Evolutionary conservation across 1,140 invertebrate species (phyloP), one percentile per base, ranked within the genome.

Genomic region (Trichoplusia ni): DNA sequence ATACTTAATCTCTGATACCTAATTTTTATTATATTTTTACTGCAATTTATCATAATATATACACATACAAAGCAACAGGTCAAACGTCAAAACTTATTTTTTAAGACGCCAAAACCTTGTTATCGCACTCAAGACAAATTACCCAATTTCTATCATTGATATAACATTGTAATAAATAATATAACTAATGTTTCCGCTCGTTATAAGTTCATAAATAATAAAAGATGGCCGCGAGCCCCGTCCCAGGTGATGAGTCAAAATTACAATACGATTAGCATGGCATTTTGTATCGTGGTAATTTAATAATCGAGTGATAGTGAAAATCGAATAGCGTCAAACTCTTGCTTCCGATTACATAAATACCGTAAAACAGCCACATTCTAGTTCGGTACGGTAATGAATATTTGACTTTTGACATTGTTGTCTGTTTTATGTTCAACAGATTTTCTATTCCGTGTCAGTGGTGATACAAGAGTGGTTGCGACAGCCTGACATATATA

Each of bases 331-430:
- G 16, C 9, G 25, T n/a, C 23, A 25, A 40, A 35, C 35, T 33
- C 64, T n/a, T 3, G 53, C 29, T 70, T 70, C 63, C 46, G 44
- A 71, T 75, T 75, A 65, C 51, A 66, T 69, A 75, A 71, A 58
- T 18, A 27, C 29, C 25, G 13, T 61, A 69, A n/a, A n/a, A 69
- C 49, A 61, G 47, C 59, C 33, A 38, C 62, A 69, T 67, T 69
- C 71, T 73, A 73, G 67, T 76, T 51, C 73, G 64, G n/a, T 35
- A 46, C 49, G 25, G 46, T 47, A 75, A 75, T 72, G 56, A 64
- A 51, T 69, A 49, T 66, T 63, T 75, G 74, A 79, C 77, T 74
- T 76, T 68, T 79, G 74, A 79, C 77, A 77, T 79, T 74, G 74
- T 66, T 68, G 60, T 16, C 56, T 69, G 74, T 76, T 73, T 75